Base-by-base conservation (phyloP, 2,113 vertebrate species). In the Petroica traversi region DNA sequence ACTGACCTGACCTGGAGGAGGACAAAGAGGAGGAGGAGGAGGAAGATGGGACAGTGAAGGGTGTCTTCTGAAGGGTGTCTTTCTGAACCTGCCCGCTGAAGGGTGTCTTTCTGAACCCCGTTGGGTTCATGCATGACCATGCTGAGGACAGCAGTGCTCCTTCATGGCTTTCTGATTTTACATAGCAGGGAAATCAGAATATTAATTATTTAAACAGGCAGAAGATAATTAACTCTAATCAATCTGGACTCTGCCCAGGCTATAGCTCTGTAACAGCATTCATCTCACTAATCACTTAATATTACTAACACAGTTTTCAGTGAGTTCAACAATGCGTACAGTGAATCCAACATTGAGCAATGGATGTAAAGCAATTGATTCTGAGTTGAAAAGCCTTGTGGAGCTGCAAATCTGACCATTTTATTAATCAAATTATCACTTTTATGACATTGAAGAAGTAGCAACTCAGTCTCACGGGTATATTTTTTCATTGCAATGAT, bases 271-370 rank as follows among this genome's bases (percentile, higher is more conserved):
- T 80, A 71, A 75, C 59, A 89, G 79, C 82, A 95, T 96, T 96
- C 92, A 94, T 97, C 93, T 96, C 89, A 86, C 91, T 93, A 96
- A 97, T 96, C 96, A 92, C 89, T 97, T 93, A 90, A 97, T 96
- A 96, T 93, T 66, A 59, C 78, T 94, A 93, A 84, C 72, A 68
- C 49, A 54, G 81, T 87, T 91, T 94, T 92, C 91, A 91, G 11
- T n/a, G 62, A 93, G 78, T 86, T 88, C 95, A 96, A 74, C 86
- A 93, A 86, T 15, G 49, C 8, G 2, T 72, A 93, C 87, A 52
- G 52, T 78, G 88, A 72, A 89, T 69, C 75, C 15, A 17, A 45
- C 57, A 23, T 1, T 78, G 86, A 93, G 90, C 72, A 93, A 93
- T 66, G 73, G 88, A 59, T 72, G 72, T 45, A 57, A 87, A 89